These are phyloP conservation scores for Phrynosoma blainvillii DNA, from an alignment of 2,113 vertebrate genomes.

Conservation along the genomic window DNA sequence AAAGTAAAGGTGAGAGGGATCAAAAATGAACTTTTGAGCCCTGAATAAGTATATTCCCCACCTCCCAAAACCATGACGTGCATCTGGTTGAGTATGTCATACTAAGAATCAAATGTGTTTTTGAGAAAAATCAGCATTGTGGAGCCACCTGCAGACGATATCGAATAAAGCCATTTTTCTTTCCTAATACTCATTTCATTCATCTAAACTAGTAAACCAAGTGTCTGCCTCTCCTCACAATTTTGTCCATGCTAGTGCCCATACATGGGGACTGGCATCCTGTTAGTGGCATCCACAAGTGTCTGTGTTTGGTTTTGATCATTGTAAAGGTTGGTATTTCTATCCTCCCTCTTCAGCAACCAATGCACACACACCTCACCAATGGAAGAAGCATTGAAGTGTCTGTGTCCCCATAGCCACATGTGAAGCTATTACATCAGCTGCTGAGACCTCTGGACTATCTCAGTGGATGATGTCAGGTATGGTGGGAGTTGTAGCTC, in stretches of 20 bases:
- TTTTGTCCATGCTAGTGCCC: neutral
- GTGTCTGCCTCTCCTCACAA: neutral
- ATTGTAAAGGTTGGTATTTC: too few species aligned
- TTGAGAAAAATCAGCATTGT: neutral
- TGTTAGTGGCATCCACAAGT: too few species aligned
- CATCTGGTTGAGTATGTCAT: neutral
- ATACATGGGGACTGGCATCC: neutral
- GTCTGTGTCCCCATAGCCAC: too few species aligned
- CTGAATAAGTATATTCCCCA: neutral
- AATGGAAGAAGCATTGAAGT: too few species aligned
- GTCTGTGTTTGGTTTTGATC: too few species aligned
- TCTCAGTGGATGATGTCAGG: too few species aligned
- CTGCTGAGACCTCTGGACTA: too few species aligned
- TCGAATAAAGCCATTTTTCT: neutral
- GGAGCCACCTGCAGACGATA: neutral
- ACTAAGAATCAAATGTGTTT: neutral
- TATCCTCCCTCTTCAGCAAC: too few species aligned
- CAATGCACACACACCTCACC: too few species aligned
- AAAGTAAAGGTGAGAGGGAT: neutral
- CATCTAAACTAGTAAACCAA: neutral
- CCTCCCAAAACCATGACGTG: neutral
- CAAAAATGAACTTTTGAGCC: neutral
- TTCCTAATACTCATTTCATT: neutral
- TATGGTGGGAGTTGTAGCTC: too few species aligned
- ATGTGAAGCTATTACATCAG: too few species aligned